Conservation (phyloP, 2,113 vertebrate species). For the Stegostoma tigrinum region DNA sequence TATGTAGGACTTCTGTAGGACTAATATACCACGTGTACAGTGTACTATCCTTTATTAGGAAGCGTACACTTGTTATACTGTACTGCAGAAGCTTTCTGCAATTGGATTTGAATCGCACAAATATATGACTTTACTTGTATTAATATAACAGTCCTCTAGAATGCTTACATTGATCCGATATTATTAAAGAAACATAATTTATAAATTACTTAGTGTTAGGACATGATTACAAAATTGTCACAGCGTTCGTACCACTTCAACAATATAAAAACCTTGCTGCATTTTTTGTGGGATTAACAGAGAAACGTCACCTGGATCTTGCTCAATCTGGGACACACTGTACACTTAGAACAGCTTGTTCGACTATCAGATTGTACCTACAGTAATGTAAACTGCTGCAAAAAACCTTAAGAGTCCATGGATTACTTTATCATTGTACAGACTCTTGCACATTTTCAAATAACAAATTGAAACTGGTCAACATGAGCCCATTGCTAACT, state of each 20-base stretch:
- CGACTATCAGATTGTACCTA: neutral
- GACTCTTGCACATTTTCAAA: neutral
- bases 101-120: neutral
- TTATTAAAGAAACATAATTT: conserved; percentile 5
- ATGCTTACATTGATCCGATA: neutral
- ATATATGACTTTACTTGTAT: neutral
- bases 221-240: neutral
- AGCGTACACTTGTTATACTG: no score
- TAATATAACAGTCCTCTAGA: neutral
- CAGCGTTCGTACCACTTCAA: neutral
- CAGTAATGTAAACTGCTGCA: neutral
- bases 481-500: neutral
- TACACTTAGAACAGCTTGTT: neutral
- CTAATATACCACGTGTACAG: neutral
- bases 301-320: neutral
- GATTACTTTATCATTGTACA: neutral
- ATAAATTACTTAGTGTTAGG: neutral
- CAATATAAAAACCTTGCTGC: neutral
- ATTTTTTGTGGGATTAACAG: neutral
- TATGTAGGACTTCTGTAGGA: neutral
- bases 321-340: neutral
- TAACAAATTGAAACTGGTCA: neutral
- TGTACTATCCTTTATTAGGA: no score
- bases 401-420: neutral
- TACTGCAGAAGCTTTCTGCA: neutral